phyloP scores from a whole-genome alignment of 2,113 vertebrate genomes.

The Cryptomyrus ogoouensis region DNA sequence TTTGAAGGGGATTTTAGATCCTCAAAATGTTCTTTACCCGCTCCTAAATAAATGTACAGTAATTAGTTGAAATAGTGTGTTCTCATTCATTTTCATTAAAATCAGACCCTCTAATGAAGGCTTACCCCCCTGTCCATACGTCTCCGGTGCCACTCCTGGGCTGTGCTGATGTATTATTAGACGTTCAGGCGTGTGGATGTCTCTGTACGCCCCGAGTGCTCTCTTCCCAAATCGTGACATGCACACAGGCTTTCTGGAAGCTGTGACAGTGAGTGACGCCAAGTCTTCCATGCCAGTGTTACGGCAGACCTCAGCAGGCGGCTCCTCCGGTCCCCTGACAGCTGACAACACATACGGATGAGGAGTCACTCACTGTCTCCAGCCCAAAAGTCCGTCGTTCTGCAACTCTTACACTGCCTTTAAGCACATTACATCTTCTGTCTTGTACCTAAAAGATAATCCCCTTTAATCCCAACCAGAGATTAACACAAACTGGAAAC shows the following conservation, averaged over 20 bases:
- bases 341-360: not conserved
- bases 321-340: not conserved
- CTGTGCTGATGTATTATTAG: not conserved
- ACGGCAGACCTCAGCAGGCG: not conserved
- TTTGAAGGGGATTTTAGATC: not conserved
- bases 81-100: not conserved
- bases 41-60: not conserved
- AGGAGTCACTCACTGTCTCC: not conserved
- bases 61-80: not conserved
- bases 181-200: not conserved
- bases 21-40: not conserved
- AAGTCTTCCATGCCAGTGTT: not conserved
- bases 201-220: not conserved
- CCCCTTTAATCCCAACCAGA: not conserved
- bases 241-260: not conserved
- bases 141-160: not conserved
- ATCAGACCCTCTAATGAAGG: not conserved
- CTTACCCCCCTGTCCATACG: not conserved
- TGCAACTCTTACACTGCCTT: not conserved
- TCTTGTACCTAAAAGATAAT: not conserved
- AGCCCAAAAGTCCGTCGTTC: not conserved
- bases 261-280: not conserved
- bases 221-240: not conserved
- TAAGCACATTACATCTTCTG: not conserved
- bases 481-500: not conserved